These are phyloP conservation scores for Drosophila sulfurigaster DNA, from an alignment of 1,140 invertebrate genomes.

Conservation along the genomic window DNA sequence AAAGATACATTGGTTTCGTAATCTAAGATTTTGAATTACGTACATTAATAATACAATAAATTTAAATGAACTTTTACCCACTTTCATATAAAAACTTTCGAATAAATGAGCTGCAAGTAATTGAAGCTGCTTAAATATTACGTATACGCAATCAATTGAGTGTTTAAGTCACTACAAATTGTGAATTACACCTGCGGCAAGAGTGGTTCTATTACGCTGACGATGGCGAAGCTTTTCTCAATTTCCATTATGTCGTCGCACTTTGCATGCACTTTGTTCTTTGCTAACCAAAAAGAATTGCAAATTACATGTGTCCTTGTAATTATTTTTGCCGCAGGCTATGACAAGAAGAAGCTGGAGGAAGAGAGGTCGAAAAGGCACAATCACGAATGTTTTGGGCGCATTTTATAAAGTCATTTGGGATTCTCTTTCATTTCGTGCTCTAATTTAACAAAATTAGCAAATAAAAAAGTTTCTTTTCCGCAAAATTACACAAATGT, in stretches of 20 bases:
- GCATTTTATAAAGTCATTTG: slow-evolving; percentile 67
- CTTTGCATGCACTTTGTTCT: slow-evolving; percentile 17
- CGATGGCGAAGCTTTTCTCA: not conserved
- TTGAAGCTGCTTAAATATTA: not conserved
- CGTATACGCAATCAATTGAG: not conserved
- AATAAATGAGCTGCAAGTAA: not conserved
- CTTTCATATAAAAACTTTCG: not conserved
- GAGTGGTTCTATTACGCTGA: not conserved
- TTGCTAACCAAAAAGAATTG: slow-evolving; percentile 56
- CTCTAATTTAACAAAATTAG: slow-evolving; percentile 81
- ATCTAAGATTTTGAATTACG: not conserved
- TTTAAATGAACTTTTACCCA: no score
- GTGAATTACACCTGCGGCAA: not conserved
- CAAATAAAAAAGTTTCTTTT: slow-evolving; percentile 81
- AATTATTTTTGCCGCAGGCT: slow-evolving; percentile 62
- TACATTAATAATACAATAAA: no score
- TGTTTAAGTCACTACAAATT: not conserved
- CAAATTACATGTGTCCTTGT: slow-evolving; percentile 68
- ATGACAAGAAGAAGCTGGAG: not conserved
- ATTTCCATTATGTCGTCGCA: slow-evolving; percentile 18
- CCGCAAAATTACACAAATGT: slow-evolving; percentile 83
- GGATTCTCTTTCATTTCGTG: slow-evolving; percentile 74
- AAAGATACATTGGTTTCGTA: not conserved
- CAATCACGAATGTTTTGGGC: slow-evolving; percentile 36
- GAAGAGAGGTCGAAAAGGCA: not conserved